A percentile compares a stretch with the other conserved stretches of the same genome.
phyloP scores from a whole-genome alignment of 2,113 vertebrate species.

The Diadophis punctatus region DNA sequence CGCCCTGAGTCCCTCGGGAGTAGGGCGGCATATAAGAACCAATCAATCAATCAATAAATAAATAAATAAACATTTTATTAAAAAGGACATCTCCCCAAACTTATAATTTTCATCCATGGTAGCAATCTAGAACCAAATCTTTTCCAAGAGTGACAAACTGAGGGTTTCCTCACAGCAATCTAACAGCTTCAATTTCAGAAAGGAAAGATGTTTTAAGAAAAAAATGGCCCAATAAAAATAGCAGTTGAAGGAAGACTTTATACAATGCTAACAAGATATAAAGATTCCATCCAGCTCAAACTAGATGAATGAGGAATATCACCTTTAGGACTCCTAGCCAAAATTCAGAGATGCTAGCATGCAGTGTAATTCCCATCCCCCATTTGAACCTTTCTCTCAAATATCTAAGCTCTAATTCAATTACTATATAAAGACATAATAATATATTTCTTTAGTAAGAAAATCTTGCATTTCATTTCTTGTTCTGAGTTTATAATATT shows the following conservation, averaged over 20 bases:
- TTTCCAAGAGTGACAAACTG: not conserved
- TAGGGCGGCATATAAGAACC: too few relatives aligned
- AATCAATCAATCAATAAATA: too few relatives aligned
- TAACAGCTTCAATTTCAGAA: not conserved
- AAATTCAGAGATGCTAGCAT: not conserved
- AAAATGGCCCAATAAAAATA: not conserved
- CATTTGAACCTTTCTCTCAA: not conserved
- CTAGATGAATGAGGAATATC: not conserved
- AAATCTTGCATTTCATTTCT: not conserved
- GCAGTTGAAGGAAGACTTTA: not conserved
- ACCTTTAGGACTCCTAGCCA: not conserved
- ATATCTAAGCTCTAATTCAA: not conserved
- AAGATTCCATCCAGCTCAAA: not conserved
- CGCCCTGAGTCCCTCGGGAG: too few relatives aligned
- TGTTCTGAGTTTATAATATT: slow-evolving; percentile 12
- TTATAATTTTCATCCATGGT: not conserved
- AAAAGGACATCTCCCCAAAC: not conserved
- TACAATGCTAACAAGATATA: not conserved
- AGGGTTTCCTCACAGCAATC: not conserved
- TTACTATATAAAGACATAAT: not conserved
- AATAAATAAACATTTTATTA: not conserved
- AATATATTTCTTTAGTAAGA: not conserved
- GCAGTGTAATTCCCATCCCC: not conserved
- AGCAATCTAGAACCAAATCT: not conserved
- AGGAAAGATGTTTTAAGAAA: not conserved